Evolutionary conservation across 2,113 vertebrate genomes (phyloP).

Genomic region (Onychostoma macrolepis): DNA sequence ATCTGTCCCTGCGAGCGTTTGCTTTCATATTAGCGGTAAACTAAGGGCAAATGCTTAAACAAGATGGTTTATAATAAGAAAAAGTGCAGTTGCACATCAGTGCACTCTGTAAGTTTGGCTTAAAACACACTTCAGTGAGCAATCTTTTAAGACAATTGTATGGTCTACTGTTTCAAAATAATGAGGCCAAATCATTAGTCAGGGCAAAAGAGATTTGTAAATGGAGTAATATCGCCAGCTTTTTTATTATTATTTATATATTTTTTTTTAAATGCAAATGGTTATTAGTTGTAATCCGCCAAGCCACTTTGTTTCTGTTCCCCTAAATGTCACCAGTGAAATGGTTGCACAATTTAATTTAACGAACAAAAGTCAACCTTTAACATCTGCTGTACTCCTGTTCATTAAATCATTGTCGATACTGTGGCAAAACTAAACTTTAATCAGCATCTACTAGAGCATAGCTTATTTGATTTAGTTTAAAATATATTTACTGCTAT

Average conservation of each 20-base stretch:
- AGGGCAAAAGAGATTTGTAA: constrained; percentile 37
- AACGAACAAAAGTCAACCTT: constrained; percentile 38
- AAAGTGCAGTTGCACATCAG: constrained; percentile 35
- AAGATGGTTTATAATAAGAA: constrained; percentile 25
- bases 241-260: neutral
- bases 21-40: neutral
- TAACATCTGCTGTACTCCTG: constrained; percentile 28
- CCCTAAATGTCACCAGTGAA: constrained; percentile 31
- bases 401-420: constrained; percentile 28
- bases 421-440: constrained; percentile 28
- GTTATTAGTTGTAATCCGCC: constrained; percentile 21
- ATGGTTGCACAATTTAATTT: constrained; percentile 35
- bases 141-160: neutral
- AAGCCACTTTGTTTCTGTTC: constrained; percentile 12
- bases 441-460: constrained; percentile 30
- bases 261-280: neutral
- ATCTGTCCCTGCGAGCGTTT: neutral
- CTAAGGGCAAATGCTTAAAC: neutral
- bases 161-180: constrained; percentile 43
- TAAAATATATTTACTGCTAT: neutral
- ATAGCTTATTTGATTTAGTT: constrained; percentile 23
- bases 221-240: constrained; percentile 13
- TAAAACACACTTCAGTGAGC: constrained; percentile 18
- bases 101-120: constrained; percentile 6
- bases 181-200: constrained; percentile 34